These are phyloP conservation scores for Papilio xuthus DNA, from an alignment of 1,140 invertebrate genomes.

Conservation along the genomic window DNA sequence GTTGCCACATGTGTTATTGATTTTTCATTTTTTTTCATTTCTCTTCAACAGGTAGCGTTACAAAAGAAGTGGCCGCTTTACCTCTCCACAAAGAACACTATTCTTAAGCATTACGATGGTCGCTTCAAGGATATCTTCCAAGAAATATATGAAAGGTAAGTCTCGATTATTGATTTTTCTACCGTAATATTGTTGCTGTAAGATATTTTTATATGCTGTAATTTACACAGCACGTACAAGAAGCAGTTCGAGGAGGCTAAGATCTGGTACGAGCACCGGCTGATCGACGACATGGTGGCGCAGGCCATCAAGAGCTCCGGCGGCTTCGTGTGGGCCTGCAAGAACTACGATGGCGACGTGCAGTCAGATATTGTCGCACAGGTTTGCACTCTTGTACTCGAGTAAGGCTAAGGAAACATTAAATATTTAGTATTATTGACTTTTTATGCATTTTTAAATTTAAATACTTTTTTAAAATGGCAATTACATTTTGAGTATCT, in stretches of 20 bases:
- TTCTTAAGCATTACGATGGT: slow-evolving; percentile 94
- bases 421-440: background rate
- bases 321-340: slow-evolving; percentile 96
- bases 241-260: slow-evolving; percentile 87
- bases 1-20: background rate
- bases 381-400: slow-evolving; percentile 48
- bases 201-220: background rate
- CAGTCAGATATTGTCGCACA: slow-evolving; percentile 93
- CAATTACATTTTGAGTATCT: too few species aligned
- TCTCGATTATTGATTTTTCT: background rate
- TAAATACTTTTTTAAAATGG: too few species aligned
- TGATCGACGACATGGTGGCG: slow-evolving; percentile 97
- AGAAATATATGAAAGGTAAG: slow-evolving; percentile 91
- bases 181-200: too few species aligned
- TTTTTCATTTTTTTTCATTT: slow-evolving; percentile 13
- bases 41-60: slow-evolving; percentile 84
- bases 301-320: slow-evolving; percentile 93
- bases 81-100: slow-evolving; percentile 96
- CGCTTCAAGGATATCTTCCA: slow-evolving; percentile 97
- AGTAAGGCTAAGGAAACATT: background rate
- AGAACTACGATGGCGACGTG: slow-evolving; percentile 96
- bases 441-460: too few species aligned
- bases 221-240: slow-evolving; percentile 86
- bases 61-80: slow-evolving; percentile 92
- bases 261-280: slow-evolving; percentile 96